Evolutionary conservation across 2,888 invertebrate species (phyloP).

Genomic region (Bhutanitis thaidina): DNA sequence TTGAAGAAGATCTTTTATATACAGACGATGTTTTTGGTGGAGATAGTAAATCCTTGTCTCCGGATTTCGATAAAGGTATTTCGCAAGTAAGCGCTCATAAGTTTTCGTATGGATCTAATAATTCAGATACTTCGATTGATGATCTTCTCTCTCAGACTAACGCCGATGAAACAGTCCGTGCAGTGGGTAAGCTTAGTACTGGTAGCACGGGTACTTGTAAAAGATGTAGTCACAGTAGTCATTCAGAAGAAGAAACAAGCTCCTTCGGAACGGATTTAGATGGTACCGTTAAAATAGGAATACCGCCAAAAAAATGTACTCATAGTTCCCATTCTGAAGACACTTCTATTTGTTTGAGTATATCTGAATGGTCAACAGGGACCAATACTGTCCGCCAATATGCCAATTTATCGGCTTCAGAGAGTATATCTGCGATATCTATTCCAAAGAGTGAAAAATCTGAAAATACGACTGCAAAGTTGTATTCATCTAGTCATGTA

Average conservation of each 20-base stretch:
- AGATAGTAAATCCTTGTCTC: slow-evolving; percentile 80
- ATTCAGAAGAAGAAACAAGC: slow-evolving; percentile 87
- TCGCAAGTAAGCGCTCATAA: slow-evolving; percentile 64
- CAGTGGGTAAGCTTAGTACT: slow-evolving; percentile 70
- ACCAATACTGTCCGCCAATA: slow-evolving; percentile 91
- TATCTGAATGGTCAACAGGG: slow-evolving; percentile 93
- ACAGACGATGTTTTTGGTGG: slow-evolving; percentile 82
- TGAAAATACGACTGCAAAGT: slow-evolving; percentile 74
- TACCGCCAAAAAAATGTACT: slow-evolving; percentile 90
- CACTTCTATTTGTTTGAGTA: slow-evolving; percentile 90
- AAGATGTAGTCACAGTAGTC: slow-evolving; percentile 84
- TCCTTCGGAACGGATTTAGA: slow-evolving; percentile 89
- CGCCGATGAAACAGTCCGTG: slow-evolving; percentile 78
- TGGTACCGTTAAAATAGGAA: slow-evolving; percentile 88
- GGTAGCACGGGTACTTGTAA: slow-evolving; percentile 77
- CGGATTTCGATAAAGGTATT: slow-evolving; percentile 75
- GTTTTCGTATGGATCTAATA: slow-evolving; percentile 79
- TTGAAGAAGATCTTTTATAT: slow-evolving; percentile 80
- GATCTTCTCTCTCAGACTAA: slow-evolving; percentile 81
- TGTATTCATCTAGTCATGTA: slow-evolving; percentile 79
- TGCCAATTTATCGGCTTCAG: slow-evolving; percentile 85
- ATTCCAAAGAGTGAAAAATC: slow-evolving; percentile 82
- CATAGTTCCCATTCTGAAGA: slow-evolving; percentile 92
- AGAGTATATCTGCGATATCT: slow-evolving; percentile 82
- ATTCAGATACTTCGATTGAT: slow-evolving; percentile 83